Conservation (phyloP, 2,888 invertebrate genomes). For the Suillia variegata region DNA sequence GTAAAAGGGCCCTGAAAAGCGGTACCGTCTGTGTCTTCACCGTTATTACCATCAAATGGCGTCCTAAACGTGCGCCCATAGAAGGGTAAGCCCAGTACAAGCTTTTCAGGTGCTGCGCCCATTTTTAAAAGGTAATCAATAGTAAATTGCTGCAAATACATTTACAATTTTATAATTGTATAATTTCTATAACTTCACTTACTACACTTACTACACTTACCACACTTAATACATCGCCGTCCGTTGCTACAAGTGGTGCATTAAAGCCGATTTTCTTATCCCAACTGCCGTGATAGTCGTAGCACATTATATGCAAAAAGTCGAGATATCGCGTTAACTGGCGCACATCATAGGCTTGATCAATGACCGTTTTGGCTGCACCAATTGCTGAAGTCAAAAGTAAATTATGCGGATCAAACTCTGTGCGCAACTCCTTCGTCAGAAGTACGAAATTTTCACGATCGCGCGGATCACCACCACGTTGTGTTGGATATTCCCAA, state of each 20-base stretch:
- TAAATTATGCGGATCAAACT: constrained; percentile 71
- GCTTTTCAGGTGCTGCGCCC: constrained; percentile 77
- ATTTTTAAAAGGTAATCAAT: constrained; percentile 75
- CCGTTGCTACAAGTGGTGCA: constrained; percentile 70
- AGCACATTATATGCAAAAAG: constrained; percentile 84
- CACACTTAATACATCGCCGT: constrained; percentile 66
- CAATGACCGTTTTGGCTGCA: constrained; percentile 76
- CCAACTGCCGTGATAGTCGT: constrained; percentile 89
- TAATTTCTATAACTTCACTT: no score
- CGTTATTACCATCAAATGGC: constrained; percentile 53
- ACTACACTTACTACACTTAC: no score
- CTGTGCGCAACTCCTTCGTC: constrained; percentile 77
- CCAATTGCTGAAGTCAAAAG: constrained; percentile 83
- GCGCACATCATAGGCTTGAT: constrained; percentile 77
- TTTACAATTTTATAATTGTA: no score
- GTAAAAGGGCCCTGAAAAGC: constrained; percentile 82
- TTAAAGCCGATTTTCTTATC: constrained; percentile 77
- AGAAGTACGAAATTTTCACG: constrained; percentile 77
- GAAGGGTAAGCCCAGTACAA: constrained; percentile 81
- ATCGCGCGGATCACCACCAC: constrained; percentile 77
- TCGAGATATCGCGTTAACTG: constrained; percentile 72
- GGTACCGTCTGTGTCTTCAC: constrained; percentile 62
- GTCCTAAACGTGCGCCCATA: constrained; percentile 79
- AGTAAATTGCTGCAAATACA: constrained; percentile 72
- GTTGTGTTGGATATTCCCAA: constrained; percentile 83